Evolutionary conservation across 2,888 invertebrate genomes (phyloP).

Genomic region (Pollenia griseotomentosa): DNA sequence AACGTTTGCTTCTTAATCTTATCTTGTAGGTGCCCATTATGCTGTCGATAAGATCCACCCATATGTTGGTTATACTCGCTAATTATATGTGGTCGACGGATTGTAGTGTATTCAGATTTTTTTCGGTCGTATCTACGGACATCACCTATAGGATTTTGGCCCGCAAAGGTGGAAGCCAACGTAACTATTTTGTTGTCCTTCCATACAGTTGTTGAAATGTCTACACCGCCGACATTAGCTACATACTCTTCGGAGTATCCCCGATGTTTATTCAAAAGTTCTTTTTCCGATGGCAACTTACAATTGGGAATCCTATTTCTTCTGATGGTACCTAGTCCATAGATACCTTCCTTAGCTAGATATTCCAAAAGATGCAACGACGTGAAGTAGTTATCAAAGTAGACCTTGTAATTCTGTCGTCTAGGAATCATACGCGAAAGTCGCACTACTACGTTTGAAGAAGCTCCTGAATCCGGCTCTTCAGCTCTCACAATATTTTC

Average conservation of each 20-base stretch:
- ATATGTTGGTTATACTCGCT: too few species aligned
- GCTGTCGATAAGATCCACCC: too few species aligned
- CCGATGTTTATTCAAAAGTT: not conserved
- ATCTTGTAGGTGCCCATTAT: too few species aligned
- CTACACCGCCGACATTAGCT: conserved; percentile 40
- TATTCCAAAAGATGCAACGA: conserved; percentile 75
- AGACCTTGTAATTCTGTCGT: conserved; percentile 62
- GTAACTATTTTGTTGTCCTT: conserved; percentile 65
- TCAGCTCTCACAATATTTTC: too few species aligned
- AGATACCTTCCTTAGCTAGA: conserved; percentile 77
- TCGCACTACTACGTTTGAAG: too few species aligned
- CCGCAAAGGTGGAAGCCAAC: conserved; percentile 51
- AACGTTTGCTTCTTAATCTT: too few species aligned
- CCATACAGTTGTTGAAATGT: conserved; percentile 57
- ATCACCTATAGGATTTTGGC: conserved; percentile 19
- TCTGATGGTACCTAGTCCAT: conserved; percentile 76
- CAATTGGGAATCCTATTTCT: conserved; percentile 78
- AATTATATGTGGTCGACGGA: too few species aligned
- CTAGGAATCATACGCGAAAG: not conserved
- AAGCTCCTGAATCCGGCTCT: too few species aligned
- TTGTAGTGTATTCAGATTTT: too few species aligned
- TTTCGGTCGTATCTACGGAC: too few species aligned
- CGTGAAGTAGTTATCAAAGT: conserved; percentile 74
- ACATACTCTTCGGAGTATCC: conserved; percentile 26
- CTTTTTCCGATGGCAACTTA: conserved; percentile 68